Base-by-base conservation (phyloP, 1,140 invertebrate species). In the Hypothenemus hampei region DNA sequence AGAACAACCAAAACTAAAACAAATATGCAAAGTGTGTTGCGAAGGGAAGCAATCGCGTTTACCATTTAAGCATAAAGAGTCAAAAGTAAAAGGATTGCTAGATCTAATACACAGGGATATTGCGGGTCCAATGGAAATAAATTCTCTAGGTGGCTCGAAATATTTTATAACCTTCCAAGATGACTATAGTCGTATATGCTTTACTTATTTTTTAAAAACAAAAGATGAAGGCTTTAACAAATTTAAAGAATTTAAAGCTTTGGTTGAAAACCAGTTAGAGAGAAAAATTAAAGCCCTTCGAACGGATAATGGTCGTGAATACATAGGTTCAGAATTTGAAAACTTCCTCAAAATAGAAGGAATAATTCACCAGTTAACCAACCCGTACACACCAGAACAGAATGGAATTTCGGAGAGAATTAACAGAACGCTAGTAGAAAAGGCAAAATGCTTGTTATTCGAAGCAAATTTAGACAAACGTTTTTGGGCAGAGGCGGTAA, bases 401-500 rank as follows among this genome's bases (percentile, higher is more conserved):
- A 51, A 51, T 51, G 36, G 36, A 20, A 3, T 8, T n/a, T 10
- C 23, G 4, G 48, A 51, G 26, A 37, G 37, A 15, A 10, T 56
- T 10, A 39, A 50, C 23, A 23, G 31, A 24, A 40, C 47, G 3
- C 5, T 74, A 4, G 52, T 64, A 3, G 65, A 72, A 11, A 65
- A 57, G 46, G 69, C 69, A 16, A 59, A 66, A 48, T 58, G 64
- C 39, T 58, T 74, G 59, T 23, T 75, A 5, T 26, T 57, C 13
- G 61, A 73, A 47, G 56, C 59, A 21, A 33, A 56, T 6, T 40
- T 75, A 21, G 23, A 33, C 7, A 58, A 61, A 24, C 37, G 24
- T 3, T 69, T 68, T 57, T 76, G 72, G 73, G 69, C 67, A 8
- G 70, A 74, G 59, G 71, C 74, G 21, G 60, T 72, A 0, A 57